Evolutionary conservation across 1,140 invertebrate species (phyloP), one percentile per base, ranked within the genome.

Genomic region (Asobara japonica): DNA sequence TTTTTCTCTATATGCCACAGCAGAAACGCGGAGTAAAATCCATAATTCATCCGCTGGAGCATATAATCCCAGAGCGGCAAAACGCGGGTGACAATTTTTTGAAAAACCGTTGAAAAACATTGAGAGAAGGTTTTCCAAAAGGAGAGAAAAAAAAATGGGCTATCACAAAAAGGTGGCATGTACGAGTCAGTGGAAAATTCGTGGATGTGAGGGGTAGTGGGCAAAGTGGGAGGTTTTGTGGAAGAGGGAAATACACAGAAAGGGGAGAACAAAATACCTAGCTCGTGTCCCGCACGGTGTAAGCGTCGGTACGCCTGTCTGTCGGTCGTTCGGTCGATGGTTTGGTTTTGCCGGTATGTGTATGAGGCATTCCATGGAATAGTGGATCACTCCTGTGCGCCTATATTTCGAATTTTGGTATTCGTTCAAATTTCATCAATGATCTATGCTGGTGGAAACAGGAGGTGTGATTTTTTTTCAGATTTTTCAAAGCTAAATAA

Each of bases 281-380:
- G 72, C 75, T 78, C 74, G 80, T 80, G 80, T 83, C 77, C 77
- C 78, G 76, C 70, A 69, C 69, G 74, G 73, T 78, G 75, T 75
- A 76, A 76, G 76, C 74, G 72, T 77, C 78, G 75, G 79, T 79
- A 77, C 78, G 74, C 78, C 79, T 78, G 81, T 79, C 78, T 74
- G 78, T 81, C 81, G 79, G 78, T 80, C 80, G 79, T 79, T 84
- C 82, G 83, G 79, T 85, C 80, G 84, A 84, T 84, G 84, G 78
- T 83, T 86, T 81, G 83, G 81, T 84, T 83, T 82, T 82, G 80
- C 80, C 80, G 77, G 80, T 79, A 78, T 76, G 77, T 77, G 78
- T 29, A 74, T 79, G n/a, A 80, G n/a, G n/a, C n/a, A n/a, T n/a
- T n/a, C n/a, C n/a, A n/a, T n/a, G n/a, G n/a, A n/a, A n/a, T n/a